Evolutionary conservation across 1,140 invertebrate genomes (phyloP).

Genomic region (Coptotermes formosanus): DNA sequence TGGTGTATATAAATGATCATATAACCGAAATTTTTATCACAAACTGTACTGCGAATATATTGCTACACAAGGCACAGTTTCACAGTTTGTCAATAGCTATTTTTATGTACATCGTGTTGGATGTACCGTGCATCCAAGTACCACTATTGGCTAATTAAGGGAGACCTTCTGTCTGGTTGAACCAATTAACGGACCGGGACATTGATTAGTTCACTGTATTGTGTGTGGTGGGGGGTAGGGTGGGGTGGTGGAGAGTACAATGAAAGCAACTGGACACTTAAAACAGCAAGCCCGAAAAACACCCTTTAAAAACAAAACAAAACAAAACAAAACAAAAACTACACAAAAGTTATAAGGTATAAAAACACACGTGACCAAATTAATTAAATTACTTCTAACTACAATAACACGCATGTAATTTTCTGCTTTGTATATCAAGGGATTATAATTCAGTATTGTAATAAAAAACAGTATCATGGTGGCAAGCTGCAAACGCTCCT

Average conservation of each 20-base stretch:
- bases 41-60: not conserved
- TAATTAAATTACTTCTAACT: not conserved
- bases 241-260: not conserved
- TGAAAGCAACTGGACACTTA: not conserved
- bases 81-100: not conserved
- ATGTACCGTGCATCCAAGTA: not conserved
- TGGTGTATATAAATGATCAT: too few species aligned
- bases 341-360: not conserved
- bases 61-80: not conserved
- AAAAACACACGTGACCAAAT: not conserved
- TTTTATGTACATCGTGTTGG: not conserved
- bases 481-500: not conserved
- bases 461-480: not conserved
- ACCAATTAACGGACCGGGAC: not conserved
- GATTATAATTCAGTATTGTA: not conserved
- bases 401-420: not conserved
- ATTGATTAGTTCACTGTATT: not conserved
- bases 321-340: too few species aligned
- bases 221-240: not conserved
- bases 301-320: constrained; percentile 9
- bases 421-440: not conserved
- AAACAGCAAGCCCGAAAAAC: not conserved
- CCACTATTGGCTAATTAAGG: constrained; percentile 13
- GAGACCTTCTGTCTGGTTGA: not conserved
- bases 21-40: not conserved